These are phyloP conservation scores for Crocodylus rhombifer DNA, from an alignment of 2,797 vertebrate species.

Conservation along the genomic window DNA sequence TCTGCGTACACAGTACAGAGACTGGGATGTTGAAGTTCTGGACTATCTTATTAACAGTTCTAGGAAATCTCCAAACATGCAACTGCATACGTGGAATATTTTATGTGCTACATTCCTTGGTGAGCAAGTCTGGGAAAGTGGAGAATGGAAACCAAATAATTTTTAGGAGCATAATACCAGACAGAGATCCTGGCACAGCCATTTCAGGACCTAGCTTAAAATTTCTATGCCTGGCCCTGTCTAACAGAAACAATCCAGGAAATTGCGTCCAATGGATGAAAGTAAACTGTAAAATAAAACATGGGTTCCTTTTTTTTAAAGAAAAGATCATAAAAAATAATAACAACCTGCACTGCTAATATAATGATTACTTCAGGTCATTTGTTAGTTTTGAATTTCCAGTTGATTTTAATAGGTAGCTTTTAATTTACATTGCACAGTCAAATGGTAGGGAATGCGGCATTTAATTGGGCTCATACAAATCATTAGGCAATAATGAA, in stretches of 20 bases:
- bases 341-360: no score
- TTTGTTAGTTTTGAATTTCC: neutral
- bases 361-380: no score
- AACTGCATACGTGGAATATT: neutral
- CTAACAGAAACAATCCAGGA: no score
- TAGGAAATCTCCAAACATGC: neutral
- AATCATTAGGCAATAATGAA: neutral
- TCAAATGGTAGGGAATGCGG: neutral
- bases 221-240: no score
- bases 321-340: no score
- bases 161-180: neutral
- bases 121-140: neutral
- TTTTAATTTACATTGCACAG: neutral
- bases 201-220: no score
- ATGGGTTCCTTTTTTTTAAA: no score
- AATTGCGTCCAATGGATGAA: no score
- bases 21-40: neutral
- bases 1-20: neutral
- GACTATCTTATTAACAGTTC: neutral
- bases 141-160: neutral
- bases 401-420: neutral
- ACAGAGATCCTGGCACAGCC: no score
- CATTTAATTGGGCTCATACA: neutral
- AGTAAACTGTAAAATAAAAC: no score
- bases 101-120: fast-evolving